phyloP scores from a whole-genome alignment of 2,113 vertebrate species.

The Hucho hucho region DNA sequence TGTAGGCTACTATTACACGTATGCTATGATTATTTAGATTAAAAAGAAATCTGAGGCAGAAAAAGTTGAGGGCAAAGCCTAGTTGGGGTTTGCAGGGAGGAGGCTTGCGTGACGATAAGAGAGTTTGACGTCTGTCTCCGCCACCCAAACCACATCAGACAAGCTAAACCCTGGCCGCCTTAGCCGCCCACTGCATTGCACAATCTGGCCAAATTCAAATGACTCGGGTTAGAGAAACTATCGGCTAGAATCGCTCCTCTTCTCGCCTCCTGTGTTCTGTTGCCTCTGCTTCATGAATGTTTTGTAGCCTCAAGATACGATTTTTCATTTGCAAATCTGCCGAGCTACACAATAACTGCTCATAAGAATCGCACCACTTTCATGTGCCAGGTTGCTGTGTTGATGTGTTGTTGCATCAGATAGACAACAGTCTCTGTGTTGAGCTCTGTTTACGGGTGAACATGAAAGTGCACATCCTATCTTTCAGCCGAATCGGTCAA shows the following conservation, averaged over 20 bases:
- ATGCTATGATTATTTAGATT: neutral
- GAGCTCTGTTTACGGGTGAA: conserved; percentile 27
- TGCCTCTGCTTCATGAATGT: conserved; percentile 6
- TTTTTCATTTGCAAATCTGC: conserved; percentile 40
- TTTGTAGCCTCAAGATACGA: conserved; percentile 32
- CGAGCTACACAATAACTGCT: conserved; percentile 25
- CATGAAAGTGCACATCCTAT: conserved; percentile 30
- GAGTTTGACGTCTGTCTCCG: conserved; percentile 6
- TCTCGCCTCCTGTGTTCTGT: neutral
- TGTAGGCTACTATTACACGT: neutral
- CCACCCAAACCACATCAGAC: neutral
- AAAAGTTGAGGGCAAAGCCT: neutral
- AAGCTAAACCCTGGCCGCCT: neutral
- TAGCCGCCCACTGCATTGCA: neutral
- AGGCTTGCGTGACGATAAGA: neutral
- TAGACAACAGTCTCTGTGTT: conserved; percentile 37
- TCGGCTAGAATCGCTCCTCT: neutral
- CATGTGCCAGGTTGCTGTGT: conserved; percentile 57
- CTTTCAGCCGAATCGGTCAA: conserved; percentile 38
- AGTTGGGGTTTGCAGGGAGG: neutral
- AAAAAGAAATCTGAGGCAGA: neutral
- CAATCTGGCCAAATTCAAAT: neutral
- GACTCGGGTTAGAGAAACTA: neutral
- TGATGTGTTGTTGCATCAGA: conserved; percentile 60
- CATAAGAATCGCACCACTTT: conserved; percentile 41